A percentile compares a stretch with the other conserved stretches of the same genome.
These are phyloP conservation scores for Gonatopus flavifemur DNA, from an alignment of 1,140 invertebrate species.

Conservation along the genomic window DNA sequence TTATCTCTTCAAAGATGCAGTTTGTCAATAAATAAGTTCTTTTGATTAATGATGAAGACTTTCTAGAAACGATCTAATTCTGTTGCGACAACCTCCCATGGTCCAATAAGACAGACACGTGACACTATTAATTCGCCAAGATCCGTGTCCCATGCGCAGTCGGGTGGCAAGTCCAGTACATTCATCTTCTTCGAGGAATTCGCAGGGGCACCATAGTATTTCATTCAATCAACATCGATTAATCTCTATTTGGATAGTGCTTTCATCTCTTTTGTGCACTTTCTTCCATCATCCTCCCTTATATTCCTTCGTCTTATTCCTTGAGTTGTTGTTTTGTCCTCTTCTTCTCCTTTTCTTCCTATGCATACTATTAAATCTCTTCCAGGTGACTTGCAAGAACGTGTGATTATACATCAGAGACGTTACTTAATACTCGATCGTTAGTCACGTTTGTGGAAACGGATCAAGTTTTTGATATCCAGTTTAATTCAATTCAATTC, in stretches of 20 bases:
- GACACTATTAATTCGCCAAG: too few species aligned
- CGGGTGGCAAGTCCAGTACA: too few species aligned
- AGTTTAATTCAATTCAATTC: too few species aligned
- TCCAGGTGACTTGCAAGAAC: too few species aligned
- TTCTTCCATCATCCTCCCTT: conserved; percentile 1
- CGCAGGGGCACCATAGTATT: conserved; percentile 7
- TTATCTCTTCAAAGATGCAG: too few species aligned
- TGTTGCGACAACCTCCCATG: too few species aligned
- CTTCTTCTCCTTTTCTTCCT: not conserved
- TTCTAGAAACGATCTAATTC: conserved; percentile 6
- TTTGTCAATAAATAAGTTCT: too few species aligned
- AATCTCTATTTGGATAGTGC: conserved; percentile 38
- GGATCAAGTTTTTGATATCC: too few species aligned
- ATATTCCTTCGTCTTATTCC: not conserved
- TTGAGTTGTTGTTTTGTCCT: not conserved
- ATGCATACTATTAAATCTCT: too few species aligned
- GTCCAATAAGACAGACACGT: too few species aligned
- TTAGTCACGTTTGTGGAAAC: conserved; percentile 27
- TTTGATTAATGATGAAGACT: conserved; percentile 30
- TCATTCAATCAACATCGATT: conserved; percentile 41
- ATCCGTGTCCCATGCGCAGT: too few species aligned
- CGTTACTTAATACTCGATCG: conserved; percentile 34
- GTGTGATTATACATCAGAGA: conserved; percentile 34
- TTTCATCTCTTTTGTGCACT: conserved; percentile 11
- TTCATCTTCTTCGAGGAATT: conserved; percentile 5